Conservation (phyloP, 2,113 vertebrate genomes). For the Variabilichromis moorii region DNA sequence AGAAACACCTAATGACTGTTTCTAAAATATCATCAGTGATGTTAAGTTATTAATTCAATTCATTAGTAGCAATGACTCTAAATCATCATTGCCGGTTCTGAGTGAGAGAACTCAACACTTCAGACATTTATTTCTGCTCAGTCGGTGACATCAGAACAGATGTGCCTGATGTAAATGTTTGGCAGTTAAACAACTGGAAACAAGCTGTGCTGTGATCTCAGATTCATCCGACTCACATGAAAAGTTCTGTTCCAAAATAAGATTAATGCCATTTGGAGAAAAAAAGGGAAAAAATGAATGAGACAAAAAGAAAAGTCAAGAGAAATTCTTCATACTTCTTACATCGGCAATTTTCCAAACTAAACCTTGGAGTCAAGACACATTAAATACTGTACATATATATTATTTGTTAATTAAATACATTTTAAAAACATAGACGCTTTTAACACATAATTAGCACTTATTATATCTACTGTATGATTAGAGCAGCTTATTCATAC, state of each 20-base stretch:
- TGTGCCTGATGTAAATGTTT: constrained; percentile 33
- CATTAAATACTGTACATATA: not conserved
- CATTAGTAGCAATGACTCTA: not conserved
- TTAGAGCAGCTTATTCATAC: constrained; percentile 2
- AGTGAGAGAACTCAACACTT: constrained; percentile 26
- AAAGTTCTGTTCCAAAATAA: not conserved
- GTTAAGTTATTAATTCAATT: not conserved
- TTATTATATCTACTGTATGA: not conserved
- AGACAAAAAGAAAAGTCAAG: not conserved
- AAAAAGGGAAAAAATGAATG: not conserved
- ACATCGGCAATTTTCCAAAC: not conserved
- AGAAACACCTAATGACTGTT: not conserved
- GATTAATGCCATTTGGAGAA: not conserved
- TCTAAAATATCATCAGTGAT: not conserved
- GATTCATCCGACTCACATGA: not conserved
- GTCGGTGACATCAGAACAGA: constrained; percentile 42
- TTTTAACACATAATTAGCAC: not conserved
- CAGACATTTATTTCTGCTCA: constrained; percentile 35
- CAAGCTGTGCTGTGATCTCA: constrained; percentile 30
- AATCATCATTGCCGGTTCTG: not conserved
- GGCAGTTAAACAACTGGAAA: not conserved
- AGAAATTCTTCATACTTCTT: not conserved
- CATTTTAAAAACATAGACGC: not conserved
- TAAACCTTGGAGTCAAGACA: not conserved
- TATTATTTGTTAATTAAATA: not conserved